Percentiles rank a stretch among this genome's conserved stretches.
These are phyloP conservation scores for human (Homo sapiens) DNA, from an alignment of 2,113 vertebrate genomes.

Conservation along the genomic window DNA sequence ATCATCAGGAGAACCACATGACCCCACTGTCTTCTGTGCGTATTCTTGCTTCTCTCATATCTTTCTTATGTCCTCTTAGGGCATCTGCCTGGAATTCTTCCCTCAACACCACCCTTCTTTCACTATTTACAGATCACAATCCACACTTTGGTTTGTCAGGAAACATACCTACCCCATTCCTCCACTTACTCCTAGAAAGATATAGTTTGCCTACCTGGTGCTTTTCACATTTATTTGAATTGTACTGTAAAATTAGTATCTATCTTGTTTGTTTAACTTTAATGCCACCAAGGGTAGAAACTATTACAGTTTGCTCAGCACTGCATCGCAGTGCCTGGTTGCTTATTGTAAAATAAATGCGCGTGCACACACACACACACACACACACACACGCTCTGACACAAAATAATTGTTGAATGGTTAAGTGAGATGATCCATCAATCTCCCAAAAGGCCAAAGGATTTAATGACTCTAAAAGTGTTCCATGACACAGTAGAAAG, in stretches of 20 bases:
- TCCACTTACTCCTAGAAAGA: neutral
- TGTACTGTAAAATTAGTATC: neutral
- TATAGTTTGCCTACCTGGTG: neutral
- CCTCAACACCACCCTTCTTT: accelerated
- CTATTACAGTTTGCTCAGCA: neutral
- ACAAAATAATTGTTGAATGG: neutral
- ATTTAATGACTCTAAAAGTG: neutral
- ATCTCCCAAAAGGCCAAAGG: neutral
- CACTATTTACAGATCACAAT: neutral
- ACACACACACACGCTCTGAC: neutral
- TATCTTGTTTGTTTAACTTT: neutral
- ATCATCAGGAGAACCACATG: accelerated
- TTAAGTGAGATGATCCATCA: neutral
- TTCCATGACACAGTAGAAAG: neutral
- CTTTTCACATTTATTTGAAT: neutral
- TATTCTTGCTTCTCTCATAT: neutral
- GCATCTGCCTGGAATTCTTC: neutral
- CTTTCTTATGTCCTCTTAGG: too few relatives aligned
- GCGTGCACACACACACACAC: neutral
- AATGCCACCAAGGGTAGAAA: neutral
- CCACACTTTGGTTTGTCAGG: neutral
- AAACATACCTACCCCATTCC: accelerated
- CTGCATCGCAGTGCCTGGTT: neutral
- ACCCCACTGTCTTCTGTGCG: accelerated
- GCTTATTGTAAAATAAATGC: neutral